These are phyloP conservation scores for Reinhardtius hippoglossoides DNA, from an alignment of 2,113 vertebrate genomes.

Conservation along the genomic window DNA sequence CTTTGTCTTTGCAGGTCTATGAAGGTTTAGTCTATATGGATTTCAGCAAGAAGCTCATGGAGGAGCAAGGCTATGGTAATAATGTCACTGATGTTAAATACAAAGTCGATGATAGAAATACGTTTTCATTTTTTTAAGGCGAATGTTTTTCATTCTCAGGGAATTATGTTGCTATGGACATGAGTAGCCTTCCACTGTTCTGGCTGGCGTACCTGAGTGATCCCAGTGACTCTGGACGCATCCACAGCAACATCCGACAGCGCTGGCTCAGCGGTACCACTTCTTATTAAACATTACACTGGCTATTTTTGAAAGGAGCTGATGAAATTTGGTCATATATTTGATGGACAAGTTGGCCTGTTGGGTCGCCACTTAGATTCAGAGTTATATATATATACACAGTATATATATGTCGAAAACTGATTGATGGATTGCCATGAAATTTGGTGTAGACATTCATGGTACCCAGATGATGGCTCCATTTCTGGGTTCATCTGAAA, in stretches of 20 bases:
- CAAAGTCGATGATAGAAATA: no score
- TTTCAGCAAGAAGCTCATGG: constrained; percentile 84
- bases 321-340: no score
- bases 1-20: constrained; percentile 79
- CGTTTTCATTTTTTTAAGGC: background rate
- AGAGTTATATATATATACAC: no score
- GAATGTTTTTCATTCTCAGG: constrained; percentile 61
- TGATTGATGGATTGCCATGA: no score
- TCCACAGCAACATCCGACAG: constrained; percentile 86
- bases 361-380: no score
- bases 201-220: constrained; percentile 87
- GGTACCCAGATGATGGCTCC: no score
- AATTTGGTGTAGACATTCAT: no score
- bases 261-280: constrained; percentile 84
- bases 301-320: no score
- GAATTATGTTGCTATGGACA: constrained; percentile 81
- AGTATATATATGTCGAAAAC: no score
- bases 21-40: constrained; percentile 89
- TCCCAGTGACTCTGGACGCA: constrained; percentile 87
- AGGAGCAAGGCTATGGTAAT: constrained; percentile 83
- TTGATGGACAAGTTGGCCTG: no score
- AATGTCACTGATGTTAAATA: background rate
- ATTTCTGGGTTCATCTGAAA: no score
- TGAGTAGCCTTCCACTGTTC: constrained; percentile 77
- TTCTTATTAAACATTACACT: background rate